Base-by-base conservation (phyloP, 2,797 vertebrate genomes). In the Heliangelus exortis region DNA sequence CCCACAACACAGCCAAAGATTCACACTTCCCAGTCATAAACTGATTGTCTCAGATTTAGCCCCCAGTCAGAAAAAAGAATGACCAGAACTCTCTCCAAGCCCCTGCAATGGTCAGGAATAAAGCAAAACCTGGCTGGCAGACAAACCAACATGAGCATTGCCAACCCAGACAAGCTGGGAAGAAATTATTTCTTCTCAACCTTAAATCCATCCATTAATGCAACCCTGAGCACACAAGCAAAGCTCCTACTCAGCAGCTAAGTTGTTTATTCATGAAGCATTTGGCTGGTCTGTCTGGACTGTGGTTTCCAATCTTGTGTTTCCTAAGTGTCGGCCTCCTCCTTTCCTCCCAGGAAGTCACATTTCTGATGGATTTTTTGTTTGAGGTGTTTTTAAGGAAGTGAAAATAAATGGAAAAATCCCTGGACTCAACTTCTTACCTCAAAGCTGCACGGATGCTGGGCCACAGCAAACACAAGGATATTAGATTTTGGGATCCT, bases 361-460 rank as follows among this genome's bases (percentile, higher is more conserved):
- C 53, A 59, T 76, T 89, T 92, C 82, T 87, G 55, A 74, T 53
- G 79, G 34, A 89, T 79, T 79, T 89, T 19, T 58, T 73, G 75
- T 72, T 68, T 47, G 51, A 94, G 62, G 65, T 79, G 81, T 87
- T 95, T 94, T 84, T 65, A 78, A 89, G 81, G 65, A 94, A 89
- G 73, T 25, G 10, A 81, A 78, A 92, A 82, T 28, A 92, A 92
- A 82, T 34, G 39, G 68, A 55, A 79, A 92, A 82, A 87, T 39
- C 48, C 78, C 65, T 82, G 81, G 41, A 82, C 18, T 48, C 29
- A 43, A 57, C n/a, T 54, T 51, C 78, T 82, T 45, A 62, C 58
- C 43, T 84, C 84, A 76, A 55, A 83, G 55, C 67, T n/a, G 9
- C 39, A 74, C 33, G 31, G 29, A 73, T 28, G 28, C 31, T 34